Conservation (phyloP, 1,140 invertebrate species). For the Zaprionus ornatus region DNA sequence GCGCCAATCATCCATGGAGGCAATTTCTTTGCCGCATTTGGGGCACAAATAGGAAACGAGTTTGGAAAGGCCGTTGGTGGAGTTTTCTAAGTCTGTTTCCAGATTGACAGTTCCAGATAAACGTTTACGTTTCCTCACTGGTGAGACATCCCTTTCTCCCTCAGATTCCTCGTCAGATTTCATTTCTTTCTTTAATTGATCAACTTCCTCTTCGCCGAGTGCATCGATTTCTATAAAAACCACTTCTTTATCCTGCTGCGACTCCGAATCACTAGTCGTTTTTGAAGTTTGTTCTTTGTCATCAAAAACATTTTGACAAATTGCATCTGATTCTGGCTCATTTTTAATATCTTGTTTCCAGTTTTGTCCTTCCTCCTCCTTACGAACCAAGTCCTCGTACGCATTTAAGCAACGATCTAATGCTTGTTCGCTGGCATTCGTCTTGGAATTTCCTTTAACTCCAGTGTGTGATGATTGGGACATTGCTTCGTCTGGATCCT, state of each 20-base stretch:
- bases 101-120: constrained; percentile 19
- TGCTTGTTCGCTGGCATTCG: constrained; percentile 59
- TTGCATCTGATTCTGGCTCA: constrained; percentile 50
- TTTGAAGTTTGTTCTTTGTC: background rate
- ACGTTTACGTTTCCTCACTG: constrained; percentile 43
- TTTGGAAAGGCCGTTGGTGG: constrained; percentile 39
- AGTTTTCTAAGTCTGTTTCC: constrained; percentile 39
- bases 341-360: constrained; percentile 2
- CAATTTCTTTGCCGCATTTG: constrained; percentile 70
- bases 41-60: constrained; percentile 66
- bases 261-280: background rate
- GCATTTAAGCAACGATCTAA: constrained; percentile 54
- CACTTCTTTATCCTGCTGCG: constrained; percentile 39
- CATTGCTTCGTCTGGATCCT: constrained; percentile 29
- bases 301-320: constrained; percentile 62
- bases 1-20: constrained; percentile 64
- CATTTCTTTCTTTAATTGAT: constrained; percentile 53
- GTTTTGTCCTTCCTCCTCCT: constrained; percentile 35
- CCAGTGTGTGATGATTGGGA: background rate
- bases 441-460: constrained; percentile 9
- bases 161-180: constrained; percentile 20
- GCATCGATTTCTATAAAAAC: constrained; percentile 76
- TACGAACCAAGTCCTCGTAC: constrained; percentile 67
- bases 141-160: constrained; percentile 7
- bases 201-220: constrained; percentile 62